Conservation (phyloP, 2,888 invertebrate species). For the Clostera curtula region DNA sequence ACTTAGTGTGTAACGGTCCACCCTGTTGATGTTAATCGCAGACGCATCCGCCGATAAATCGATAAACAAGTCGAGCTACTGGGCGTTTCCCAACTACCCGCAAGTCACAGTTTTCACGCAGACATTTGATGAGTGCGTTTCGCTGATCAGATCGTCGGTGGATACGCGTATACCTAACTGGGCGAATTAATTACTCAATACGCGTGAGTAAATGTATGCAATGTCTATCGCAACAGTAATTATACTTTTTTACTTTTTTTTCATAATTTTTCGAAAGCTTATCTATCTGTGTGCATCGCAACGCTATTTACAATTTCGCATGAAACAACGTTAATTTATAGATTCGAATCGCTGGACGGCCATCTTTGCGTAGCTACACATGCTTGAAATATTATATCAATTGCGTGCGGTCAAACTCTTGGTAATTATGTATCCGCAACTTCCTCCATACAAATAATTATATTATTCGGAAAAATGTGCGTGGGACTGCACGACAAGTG, state of each 20-base stretch:
- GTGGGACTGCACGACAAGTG: slow-evolving; percentile 43
- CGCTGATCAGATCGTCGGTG: slow-evolving; percentile 55
- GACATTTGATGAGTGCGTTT: slow-evolving; percentile 48
- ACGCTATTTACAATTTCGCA: slow-evolving; percentile 53
- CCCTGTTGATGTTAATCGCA: slow-evolving; percentile 53
- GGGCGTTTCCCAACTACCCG: slow-evolving; percentile 56
- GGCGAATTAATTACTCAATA: slow-evolving; percentile 67
- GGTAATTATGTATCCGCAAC: slow-evolving; percentile 54
- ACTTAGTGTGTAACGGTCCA: slow-evolving; percentile 60
- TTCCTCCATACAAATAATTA: slow-evolving; percentile 57
- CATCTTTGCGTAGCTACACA: slow-evolving; percentile 19
- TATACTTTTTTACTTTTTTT: slow-evolving; percentile 52
- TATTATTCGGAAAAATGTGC: slow-evolving; percentile 43
- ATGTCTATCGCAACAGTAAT: slow-evolving; percentile 66
- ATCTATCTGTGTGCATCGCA: slow-evolving; percentile 62
- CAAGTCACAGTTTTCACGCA: slow-evolving; percentile 52
- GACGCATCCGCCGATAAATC: slow-evolving; percentile 67
- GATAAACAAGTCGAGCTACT: slow-evolving; percentile 60
- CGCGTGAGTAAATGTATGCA: slow-evolving; percentile 61
- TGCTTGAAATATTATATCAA: slow-evolving; percentile 27
- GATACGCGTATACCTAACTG: slow-evolving; percentile 44
- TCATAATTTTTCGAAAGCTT: slow-evolving; percentile 64
- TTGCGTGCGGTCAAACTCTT: slow-evolving; percentile 42
- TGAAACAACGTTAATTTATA: slow-evolving; percentile 33
- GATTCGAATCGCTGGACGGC: slow-evolving; percentile 29